Base-by-base conservation (phyloP, 2,888 invertebrate species). In the Thelaira solivaga region DNA sequence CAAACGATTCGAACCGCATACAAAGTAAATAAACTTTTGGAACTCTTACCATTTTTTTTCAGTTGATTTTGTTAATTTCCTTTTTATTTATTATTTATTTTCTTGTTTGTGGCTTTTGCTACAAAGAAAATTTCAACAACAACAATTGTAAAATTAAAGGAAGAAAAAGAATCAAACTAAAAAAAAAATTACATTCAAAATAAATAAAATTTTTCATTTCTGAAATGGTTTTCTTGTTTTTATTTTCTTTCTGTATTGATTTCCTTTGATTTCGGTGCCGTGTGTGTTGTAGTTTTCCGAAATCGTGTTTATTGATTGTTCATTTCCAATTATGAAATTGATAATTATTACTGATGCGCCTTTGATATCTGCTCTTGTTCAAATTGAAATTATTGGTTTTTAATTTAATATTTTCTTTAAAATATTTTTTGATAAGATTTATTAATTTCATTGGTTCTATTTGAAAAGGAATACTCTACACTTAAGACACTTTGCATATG, bases 381-480 rank as follows among this genome's bases (percentile, higher is more conserved):
- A 64, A 73, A 64, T 47, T 57, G 36, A 45, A 45, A 53, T 45
- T 55, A 31, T 45, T 36, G 57, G 2, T 41, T 29, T 41, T 61
- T 71, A 43, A 55, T 49, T 36, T 45, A 31, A 41, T 24, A 65
- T 57, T 39, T 26, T 57, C 24, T 36, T 29, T 11, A 13, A 36
- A 62, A 62, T 49, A 55, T 55, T 72, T 67, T 77, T 55, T 67
- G 76, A 77, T 77, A 77, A 77, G 62, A 61, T 34, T 39, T 26
- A 43, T 31, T 57, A 43, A 20, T 55, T 43, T 39, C 6, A 10
- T 49, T 36, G 31, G 10, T 41, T 20, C 36, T 43, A 16, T 45
- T 51, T 16, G 2, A 34, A 49, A 24, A 49, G 16, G 26, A 8
- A 34, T 18, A 11, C 43, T 18, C 39, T 51, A 57, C 49, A 31